phyloP scores from a whole-genome alignment of 2,113 vertebrate species.

The Nesospiza acunhae region DNA sequence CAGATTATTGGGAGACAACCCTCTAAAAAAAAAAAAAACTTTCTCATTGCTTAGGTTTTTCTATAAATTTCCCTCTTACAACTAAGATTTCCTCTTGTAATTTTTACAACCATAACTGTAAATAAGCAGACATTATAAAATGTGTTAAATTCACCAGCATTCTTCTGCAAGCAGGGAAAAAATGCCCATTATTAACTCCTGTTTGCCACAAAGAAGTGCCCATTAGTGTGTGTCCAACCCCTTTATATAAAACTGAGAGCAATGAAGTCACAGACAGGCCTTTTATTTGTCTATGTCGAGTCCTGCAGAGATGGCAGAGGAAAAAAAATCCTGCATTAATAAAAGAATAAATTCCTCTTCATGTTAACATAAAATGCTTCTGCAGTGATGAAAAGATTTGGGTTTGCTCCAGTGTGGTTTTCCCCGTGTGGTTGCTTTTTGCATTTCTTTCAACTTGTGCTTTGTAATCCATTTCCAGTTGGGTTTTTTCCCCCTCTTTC shows the following conservation, averaged over 20 bases:
- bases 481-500: not conserved
- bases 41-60: not conserved
- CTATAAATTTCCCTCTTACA: not conserved
- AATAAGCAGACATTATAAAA: not conserved
- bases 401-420: slow-evolving; percentile 13
- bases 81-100: not conserved
- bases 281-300: not conserved
- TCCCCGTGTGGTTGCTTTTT: not conserved
- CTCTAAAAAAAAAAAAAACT: not conserved
- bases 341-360: not conserved
- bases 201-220: not conserved
- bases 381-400: not conserved
- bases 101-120: not conserved
- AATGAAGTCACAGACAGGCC: not conserved
- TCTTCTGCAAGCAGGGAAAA: not conserved
- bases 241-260: not conserved
- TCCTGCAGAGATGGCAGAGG: not conserved
- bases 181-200: not conserved
- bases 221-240: not conserved
- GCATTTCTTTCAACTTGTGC: slow-evolving; percentile 11
- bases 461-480: not conserved
- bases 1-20: not conserved
- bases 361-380: not conserved
- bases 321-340: not conserved
- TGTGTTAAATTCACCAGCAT: not conserved